Evolutionary conservation across 2,888 invertebrate species (phyloP).

Genomic region (Athalia rosae): DNA sequence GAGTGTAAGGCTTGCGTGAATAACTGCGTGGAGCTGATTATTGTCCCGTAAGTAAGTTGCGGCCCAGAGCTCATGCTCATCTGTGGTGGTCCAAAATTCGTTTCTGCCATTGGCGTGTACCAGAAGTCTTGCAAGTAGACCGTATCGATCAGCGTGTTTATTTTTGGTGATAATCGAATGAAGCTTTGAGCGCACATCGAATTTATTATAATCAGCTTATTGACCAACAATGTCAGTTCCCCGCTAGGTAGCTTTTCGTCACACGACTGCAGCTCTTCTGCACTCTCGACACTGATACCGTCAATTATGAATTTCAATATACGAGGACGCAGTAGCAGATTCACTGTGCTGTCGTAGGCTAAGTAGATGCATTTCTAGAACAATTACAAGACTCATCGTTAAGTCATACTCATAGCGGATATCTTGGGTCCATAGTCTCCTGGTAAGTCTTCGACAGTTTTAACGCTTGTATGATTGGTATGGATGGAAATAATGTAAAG

Average conservation of each 20-base stretch:
- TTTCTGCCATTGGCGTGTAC: constrained; percentile 71
- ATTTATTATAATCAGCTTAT: constrained; percentile 70
- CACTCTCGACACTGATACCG: constrained; percentile 70
- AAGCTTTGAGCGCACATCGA: constrained; percentile 69
- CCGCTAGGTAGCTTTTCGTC: constrained; percentile 68
- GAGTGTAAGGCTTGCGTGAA: constrained; percentile 70
- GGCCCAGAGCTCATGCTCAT: constrained; percentile 71
- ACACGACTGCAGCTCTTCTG: constrained; percentile 70
- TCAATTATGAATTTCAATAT: constrained; percentile 72
- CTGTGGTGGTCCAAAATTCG: constrained; percentile 71
- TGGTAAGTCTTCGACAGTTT: too few relatives aligned
- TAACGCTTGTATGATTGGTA: too few relatives aligned
- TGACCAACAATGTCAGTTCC: constrained; percentile 67
- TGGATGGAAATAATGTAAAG: background rate
- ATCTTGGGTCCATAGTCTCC: background rate
- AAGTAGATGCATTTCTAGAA: constrained; percentile 69
- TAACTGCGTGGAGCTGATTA: constrained; percentile 70
- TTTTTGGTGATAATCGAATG: constrained; percentile 67
- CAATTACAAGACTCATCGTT: background rate
- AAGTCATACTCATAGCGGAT: background rate
- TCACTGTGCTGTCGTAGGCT: constrained; percentile 71
- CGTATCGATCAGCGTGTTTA: constrained; percentile 69
- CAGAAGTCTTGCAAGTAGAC: constrained; percentile 70
- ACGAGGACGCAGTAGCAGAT: constrained; percentile 67
- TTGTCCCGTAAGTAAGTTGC: constrained; percentile 68